These are phyloP conservation scores for Thamnophis elegans DNA, from an alignment of 2,797 vertebrate species.

Conservation along the genomic window DNA sequence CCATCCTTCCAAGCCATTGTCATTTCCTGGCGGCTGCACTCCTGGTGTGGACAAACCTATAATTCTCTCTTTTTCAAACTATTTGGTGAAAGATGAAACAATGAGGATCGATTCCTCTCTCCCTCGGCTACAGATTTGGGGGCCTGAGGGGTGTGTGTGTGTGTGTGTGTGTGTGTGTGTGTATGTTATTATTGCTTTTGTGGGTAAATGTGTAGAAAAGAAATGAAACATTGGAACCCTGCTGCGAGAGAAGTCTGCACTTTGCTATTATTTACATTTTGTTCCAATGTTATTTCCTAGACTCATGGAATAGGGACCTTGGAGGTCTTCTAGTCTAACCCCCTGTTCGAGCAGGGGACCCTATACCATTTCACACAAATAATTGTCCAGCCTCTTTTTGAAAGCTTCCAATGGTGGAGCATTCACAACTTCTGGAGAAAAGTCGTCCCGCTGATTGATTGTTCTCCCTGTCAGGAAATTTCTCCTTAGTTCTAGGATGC, in stretches of 20 bases:
- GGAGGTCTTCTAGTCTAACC: too few relatives aligned
- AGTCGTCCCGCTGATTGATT: too few relatives aligned
- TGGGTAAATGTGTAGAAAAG: neutral
- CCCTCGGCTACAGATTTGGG: neutral
- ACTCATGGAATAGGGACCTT: too few relatives aligned
- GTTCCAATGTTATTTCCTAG: neutral
- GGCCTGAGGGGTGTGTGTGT: neutral
- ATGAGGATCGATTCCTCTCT: neutral
- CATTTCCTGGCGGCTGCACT: conserved; percentile 23
- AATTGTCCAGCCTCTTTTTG: too few relatives aligned
- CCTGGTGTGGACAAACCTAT: neutral
- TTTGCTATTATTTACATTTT: neutral
- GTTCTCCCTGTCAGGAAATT: too few relatives aligned
- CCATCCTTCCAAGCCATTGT: conserved; percentile 21
- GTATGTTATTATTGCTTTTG: neutral
- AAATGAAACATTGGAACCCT: neutral
- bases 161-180: too few relatives aligned
- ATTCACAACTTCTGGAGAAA: too few relatives aligned
- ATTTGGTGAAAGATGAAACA: neutral
- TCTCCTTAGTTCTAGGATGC: too few relatives aligned
- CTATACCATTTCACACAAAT: too few relatives aligned
- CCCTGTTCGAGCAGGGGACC: too few relatives aligned
- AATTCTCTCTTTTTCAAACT: neutral
- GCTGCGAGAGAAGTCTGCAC: neutral
- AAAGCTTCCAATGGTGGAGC: too few relatives aligned